phyloP scores from a whole-genome alignment of 2,888 invertebrate species.

The Actias luna region DNA sequence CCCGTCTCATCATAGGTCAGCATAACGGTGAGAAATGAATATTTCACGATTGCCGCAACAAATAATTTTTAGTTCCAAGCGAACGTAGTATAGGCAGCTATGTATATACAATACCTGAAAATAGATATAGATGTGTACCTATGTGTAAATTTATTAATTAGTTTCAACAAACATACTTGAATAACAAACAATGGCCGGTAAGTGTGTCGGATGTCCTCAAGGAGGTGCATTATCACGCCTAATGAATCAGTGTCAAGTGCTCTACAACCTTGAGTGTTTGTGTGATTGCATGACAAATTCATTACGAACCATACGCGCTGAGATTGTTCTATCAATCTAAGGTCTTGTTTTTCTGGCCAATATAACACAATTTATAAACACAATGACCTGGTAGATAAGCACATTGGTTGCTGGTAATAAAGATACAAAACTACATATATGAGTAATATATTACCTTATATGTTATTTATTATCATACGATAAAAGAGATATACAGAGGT shows the following conservation, averaged over 20 bases:
- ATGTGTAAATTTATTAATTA: conserved; percentile 30
- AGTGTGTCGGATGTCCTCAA: conserved; percentile 69
- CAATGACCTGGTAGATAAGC: conserved; percentile 2
- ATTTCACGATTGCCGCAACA: too few relatives aligned
- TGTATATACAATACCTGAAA: too few relatives aligned
- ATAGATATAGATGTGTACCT: too few relatives aligned
- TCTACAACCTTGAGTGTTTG: conserved; percentile 21
- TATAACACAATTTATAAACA: conserved; percentile 5
- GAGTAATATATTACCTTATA: background rate
- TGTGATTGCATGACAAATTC: conserved; percentile 6
- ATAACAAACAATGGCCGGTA: conserved; percentile 41
- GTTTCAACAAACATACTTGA: conserved; percentile 33
- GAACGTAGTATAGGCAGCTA: too few relatives aligned
- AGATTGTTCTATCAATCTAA: background rate
- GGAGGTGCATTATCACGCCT: conserved; percentile 48
- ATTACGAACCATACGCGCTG: background rate
- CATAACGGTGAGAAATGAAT: too few relatives aligned
- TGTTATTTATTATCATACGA: background rate
- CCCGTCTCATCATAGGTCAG: too few relatives aligned
- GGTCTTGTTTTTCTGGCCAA: conserved; percentile 8
- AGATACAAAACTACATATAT: conserved; percentile 8
- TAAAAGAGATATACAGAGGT: too few relatives aligned
- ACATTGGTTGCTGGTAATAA: background rate
- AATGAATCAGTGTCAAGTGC: conserved; percentile 64
- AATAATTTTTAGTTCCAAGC: too few relatives aligned